Conservation (phyloP, 2,888 invertebrate species). For the Melanophora roralis region DNA sequence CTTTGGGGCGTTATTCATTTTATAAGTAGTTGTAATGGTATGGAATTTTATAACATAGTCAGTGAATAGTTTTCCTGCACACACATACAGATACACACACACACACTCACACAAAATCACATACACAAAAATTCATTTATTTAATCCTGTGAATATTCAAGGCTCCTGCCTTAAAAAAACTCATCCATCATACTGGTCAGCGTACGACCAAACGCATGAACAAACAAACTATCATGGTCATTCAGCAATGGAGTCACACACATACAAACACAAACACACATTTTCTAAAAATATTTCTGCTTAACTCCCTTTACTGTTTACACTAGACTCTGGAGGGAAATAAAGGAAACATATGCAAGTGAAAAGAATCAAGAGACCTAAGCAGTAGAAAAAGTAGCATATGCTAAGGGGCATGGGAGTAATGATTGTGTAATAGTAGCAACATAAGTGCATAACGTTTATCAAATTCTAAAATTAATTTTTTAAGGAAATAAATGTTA, state of each 20-base stretch:
- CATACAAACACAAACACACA: no score
- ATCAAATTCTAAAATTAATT: no score
- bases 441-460: no score
- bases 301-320: not conserved
- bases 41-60: not conserved
- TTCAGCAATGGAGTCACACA: no score
- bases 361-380: constrained; percentile 7
- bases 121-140: not conserved
- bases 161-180: not conserved
- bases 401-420: no score
- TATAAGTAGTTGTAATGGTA: not conserved
- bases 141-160: constrained; percentile 22
- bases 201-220: not conserved
- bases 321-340: not conserved
- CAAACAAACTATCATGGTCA: not conserved
- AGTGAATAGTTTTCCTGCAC: not conserved
- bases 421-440: no score
- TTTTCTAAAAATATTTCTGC: no score
- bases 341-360: constrained; percentile 1
- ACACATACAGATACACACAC: not conserved
- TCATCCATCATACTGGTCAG: not conserved
- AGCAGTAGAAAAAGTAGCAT: not conserved
- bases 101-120: not conserved
- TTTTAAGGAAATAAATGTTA: no score
- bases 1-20: constrained; percentile 13